A percentile compares a stretch with the other conserved stretches of the same genome.
Evolutionary conservation across 2,113 vertebrate genomes (phyloP).

Genomic region (Climacteris rufus): DNA sequence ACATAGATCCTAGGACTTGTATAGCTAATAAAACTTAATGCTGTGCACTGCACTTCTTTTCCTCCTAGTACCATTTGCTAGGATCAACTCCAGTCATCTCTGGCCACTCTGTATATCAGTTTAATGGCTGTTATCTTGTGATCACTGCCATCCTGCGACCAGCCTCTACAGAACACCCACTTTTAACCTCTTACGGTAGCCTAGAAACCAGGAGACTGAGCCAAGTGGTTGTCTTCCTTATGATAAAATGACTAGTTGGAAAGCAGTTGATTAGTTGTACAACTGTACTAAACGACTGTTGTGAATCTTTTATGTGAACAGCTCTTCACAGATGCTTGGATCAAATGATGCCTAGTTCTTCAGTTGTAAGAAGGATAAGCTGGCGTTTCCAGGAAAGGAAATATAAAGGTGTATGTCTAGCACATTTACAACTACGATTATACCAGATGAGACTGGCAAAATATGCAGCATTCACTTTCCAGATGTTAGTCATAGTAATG

Average conservation of each 20-base stretch:
- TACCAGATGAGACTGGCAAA: neutral
- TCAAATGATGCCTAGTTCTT: neutral
- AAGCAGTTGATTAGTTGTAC: neutral
- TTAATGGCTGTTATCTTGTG: neutral
- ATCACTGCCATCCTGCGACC: neutral
- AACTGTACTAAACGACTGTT: neutral
- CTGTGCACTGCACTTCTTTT: neutral
- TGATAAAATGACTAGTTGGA: neutral
- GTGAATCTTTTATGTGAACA: neutral
- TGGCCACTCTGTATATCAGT: neutral
- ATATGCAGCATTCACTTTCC: neutral
- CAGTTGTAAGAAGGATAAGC: neutral
- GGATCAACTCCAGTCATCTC: neutral
- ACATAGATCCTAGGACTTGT: neutral
- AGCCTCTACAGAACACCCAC: neutral
- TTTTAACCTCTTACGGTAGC: neutral
- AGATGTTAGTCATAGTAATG: neutral
- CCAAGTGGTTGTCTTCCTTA: neutral
- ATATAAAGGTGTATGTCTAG: neutral
- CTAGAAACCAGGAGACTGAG: neutral
- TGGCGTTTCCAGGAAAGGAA: neutral
- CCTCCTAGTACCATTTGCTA: neutral
- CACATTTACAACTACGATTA: neutral
- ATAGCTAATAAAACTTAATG: neutral
- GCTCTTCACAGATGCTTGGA: neutral